Evolutionary conservation across 2,113 vertebrate genomes (phyloP).

Genomic region (Hippotragus niger): DNA sequence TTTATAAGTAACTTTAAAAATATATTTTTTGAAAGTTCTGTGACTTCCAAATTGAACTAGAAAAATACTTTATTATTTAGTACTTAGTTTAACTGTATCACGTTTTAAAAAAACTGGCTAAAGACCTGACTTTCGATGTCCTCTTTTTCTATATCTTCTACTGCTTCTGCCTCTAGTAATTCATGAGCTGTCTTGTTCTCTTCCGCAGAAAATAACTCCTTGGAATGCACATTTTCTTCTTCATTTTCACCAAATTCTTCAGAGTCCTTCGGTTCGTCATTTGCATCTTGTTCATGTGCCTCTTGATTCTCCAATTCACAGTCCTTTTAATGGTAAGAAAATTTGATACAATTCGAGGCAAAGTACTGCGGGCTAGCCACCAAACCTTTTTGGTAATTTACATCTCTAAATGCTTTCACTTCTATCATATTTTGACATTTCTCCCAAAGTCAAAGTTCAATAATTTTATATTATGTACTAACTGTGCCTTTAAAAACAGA

Average conservation of each 20-base stretch:
- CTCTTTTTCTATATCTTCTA: conserved; percentile 81
- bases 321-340: conserved; percentile 83
- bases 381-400: conserved; percentile 50
- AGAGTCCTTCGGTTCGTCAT: conserved; percentile 83
- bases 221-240: conserved; percentile 80
- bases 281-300: conserved; percentile 84
- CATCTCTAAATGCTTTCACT: conserved; percentile 17
- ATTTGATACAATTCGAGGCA: conserved; percentile 62
- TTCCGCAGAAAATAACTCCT: conserved; percentile 74
- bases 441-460: conserved; percentile 29
- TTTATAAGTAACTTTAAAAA: conserved; percentile 33
- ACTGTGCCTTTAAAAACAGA: conserved; percentile 9
- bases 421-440: conserved; percentile 27
- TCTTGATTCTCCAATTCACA: conserved; percentile 85
- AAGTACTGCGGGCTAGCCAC: conserved; percentile 46
- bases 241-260: conserved; percentile 83
- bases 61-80: conserved; percentile 33
- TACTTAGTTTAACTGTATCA: conserved; percentile 40
- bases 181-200: conserved; percentile 75
- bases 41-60: conserved; percentile 28
- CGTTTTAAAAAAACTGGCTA: conserved; percentile 56
- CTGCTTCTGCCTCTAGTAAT: conserved; percentile 72
- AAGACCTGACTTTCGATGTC: conserved; percentile 83
- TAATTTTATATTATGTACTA: conserved; percentile 21
- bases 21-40: conserved; percentile 7